Evolutionary conservation across 2,888 invertebrate genomes (phyloP), one percentile per base, ranked within the genome.

Genomic region (Ornithoptera alexandrae): DNA sequence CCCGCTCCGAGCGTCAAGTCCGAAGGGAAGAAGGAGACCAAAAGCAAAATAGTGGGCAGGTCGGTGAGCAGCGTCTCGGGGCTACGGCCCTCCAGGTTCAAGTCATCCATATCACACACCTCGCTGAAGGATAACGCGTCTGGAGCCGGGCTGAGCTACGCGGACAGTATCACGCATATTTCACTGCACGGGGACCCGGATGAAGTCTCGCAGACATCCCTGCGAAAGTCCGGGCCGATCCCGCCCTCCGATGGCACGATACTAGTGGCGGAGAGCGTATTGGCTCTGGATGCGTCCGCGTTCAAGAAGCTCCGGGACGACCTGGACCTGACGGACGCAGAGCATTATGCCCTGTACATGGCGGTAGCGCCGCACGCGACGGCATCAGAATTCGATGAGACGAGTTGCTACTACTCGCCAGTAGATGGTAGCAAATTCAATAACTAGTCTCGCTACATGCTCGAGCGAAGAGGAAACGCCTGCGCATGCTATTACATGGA

Each of bases 271-370:
- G 93, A 93, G 71, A 93, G 92, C 74, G 93, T 93, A 1, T 74
- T 93, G 22, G 93, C 93, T 0, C 73, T 93, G 17, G 92, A 93
- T 77, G 92, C 93, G 2, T 75, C 79, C 1, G 82, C 88, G 1
- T 89, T 93, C 72, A 82, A 81, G 50, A 87, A 87, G 77, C 79
- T 93, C 1, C 92, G 88, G 64, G 92, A 92, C 57, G 94, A 94
- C 70, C 84, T 95, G 60, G 97, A 97, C 76, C 86, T 97, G 46
- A 97, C 97, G 0, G 97, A 97, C 76, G 97, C 97, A 0, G 97
- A 97, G 79, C 96, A 97, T 81, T 97, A 97, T 84, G 97, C 97
- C 50, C 85, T 97, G 71, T 97, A 97, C 77, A 97, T 97, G 78
- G 95, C 96, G 67, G 94, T 97, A 82, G 97, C 97, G 17, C 97